A percentile compares a stretch with the other conserved stretches of the same genome.
phyloP scores from a whole-genome alignment of 2,797 vertebrate genomes.

The Neosalanx taihuensis region DNA sequence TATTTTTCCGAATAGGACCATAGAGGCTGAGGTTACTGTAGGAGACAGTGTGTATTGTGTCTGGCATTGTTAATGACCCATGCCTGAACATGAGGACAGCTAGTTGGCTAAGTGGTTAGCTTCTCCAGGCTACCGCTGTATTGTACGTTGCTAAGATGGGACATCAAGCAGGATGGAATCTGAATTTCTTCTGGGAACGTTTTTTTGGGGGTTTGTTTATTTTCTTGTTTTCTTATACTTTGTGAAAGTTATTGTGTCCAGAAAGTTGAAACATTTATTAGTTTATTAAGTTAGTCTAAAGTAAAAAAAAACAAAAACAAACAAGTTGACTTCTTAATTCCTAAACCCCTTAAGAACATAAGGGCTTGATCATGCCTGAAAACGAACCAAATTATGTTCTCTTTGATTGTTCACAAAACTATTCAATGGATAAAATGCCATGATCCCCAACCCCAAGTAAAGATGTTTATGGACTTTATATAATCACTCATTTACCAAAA shows the following conservation, averaged over 20 bases:
- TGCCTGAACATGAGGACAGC: conserved; percentile 52
- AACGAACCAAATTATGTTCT: background rate
- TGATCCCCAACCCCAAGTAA: background rate
- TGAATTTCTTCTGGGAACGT: conserved; percentile 43
- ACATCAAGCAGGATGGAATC: conserved; percentile 65
- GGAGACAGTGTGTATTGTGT: background rate
- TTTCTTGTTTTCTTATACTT: conserved; percentile 44
- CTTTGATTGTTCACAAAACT: background rate
- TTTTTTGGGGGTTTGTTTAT: conserved; percentile 7
- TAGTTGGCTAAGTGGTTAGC: conserved; percentile 53
- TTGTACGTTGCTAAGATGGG: conserved; percentile 72
- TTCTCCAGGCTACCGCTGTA: conserved; percentile 48
- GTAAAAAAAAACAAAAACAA: background rate
- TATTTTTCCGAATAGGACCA: background rate
- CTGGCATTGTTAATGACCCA: conserved; percentile 31
- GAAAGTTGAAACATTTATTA: no score
- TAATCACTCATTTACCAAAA: background rate
- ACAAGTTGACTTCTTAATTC: no score
- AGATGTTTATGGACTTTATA: background rate
- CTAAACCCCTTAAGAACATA: no score
- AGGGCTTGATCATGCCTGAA: background rate
- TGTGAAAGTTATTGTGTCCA: conserved; percentile 19
- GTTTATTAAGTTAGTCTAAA: background rate
- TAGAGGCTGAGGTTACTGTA: background rate
- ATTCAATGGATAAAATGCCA: background rate